Evolutionary conservation across 2,797 vertebrate species (phyloP).

Genomic region (Tauraco hartlaubi): DNA sequence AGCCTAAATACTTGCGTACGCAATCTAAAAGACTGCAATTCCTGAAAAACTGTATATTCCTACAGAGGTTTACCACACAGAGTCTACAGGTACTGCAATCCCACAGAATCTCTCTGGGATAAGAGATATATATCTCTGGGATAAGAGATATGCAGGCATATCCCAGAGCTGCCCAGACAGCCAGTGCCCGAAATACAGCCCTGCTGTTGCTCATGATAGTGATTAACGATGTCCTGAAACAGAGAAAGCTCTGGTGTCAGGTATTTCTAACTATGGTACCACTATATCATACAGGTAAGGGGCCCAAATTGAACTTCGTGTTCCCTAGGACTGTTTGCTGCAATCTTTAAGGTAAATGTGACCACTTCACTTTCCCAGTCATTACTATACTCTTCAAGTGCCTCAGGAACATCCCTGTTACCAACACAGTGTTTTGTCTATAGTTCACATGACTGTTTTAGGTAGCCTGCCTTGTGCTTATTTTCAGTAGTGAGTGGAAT

Average conservation of each 20-base stretch:
- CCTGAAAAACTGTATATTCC: not conserved
- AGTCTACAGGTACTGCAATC: not conserved
- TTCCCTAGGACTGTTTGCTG: not conserved
- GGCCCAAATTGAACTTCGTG: not conserved
- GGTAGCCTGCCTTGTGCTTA: not conserved
- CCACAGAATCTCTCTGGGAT: not conserved
- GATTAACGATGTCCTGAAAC: not conserved
- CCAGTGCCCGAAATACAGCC: not conserved
- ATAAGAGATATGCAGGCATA: not conserved
- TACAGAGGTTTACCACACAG: not conserved
- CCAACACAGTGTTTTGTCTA: not conserved
- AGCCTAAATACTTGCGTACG: not conserved
- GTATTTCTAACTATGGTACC: not conserved
- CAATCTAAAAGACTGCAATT: not conserved
- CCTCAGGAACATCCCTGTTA: not conserved
- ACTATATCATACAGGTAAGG: not conserved
- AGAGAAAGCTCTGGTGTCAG: not conserved
- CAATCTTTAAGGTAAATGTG: not conserved
- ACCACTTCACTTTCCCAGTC: not conserved
- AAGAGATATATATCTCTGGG: no score
- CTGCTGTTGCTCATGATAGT: not conserved
- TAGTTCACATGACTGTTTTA: not conserved
- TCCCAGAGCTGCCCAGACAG: not conserved
- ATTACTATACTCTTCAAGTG: not conserved
- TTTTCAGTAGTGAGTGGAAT: not conserved